These are phyloP conservation scores for Neoaliturus tenellus DNA, from an alignment of 2,888 invertebrate species.

Conservation along the genomic window DNA sequence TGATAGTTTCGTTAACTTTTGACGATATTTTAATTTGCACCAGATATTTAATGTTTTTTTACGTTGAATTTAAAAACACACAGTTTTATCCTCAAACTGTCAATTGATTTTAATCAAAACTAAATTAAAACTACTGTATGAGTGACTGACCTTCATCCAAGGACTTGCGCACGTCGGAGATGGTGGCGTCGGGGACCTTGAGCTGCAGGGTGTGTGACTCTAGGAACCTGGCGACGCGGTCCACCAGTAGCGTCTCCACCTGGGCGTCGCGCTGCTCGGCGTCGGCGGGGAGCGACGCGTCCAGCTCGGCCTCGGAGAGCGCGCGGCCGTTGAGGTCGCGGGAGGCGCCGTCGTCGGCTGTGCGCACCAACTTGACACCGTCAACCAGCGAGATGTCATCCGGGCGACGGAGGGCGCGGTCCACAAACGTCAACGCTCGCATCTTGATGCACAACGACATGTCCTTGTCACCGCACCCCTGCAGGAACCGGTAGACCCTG, in stretches of 20 bases:
- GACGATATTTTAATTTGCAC: too few relatives aligned
- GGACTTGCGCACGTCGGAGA: constrained; percentile 85
- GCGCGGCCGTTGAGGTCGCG: constrained; percentile 68
- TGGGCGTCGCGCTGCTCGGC: constrained; percentile 83
- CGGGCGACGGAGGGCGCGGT: constrained; percentile 75
- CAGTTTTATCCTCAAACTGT: too few relatives aligned
- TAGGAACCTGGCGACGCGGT: constrained; percentile 84
- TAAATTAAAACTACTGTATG: too few relatives aligned
- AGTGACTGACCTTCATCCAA: constrained; percentile 86
- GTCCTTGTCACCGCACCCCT: constrained; percentile 82
- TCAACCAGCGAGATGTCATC: constrained; percentile 73
- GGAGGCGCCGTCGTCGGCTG: constrained; percentile 70
- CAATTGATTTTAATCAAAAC: too few relatives aligned
- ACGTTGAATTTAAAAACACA: too few relatives aligned
- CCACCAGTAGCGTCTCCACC: constrained; percentile 82
- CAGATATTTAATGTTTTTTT: too few relatives aligned
- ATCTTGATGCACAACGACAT: constrained; percentile 85
- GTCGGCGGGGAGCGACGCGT: constrained; percentile 77
- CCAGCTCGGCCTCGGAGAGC: constrained; percentile 71
- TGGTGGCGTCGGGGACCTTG: constrained; percentile 84
- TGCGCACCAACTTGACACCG: constrained; percentile 74
- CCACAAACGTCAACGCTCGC: constrained; percentile 82
- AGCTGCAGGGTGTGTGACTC: constrained; percentile 88
- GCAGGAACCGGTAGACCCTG: constrained; percentile 80
- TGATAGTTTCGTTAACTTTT: too few relatives aligned